Evolutionary conservation across 2,113 vertebrate species (phyloP).

Genomic region (Perccottus glenii): DNA sequence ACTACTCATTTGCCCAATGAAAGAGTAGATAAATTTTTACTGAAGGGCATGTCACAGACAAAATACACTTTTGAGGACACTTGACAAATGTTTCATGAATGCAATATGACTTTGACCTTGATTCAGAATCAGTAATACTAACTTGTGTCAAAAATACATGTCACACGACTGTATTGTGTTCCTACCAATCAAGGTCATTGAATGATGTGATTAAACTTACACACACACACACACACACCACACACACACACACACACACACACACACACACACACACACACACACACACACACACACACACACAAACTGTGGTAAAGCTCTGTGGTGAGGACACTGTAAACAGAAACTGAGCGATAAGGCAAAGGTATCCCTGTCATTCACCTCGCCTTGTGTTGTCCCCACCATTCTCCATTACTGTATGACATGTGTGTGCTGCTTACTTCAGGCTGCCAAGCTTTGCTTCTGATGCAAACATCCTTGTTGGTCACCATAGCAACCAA

Average conservation of each 20-base stretch:
- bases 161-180: conserved; percentile 39
- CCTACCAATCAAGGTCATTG: conserved; percentile 55
- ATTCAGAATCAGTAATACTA: too few species aligned
- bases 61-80: conserved; percentile 61
- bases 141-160: too few species aligned
- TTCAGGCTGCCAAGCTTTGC: conserved; percentile 62
- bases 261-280: too few species aligned
- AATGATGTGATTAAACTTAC: conserved; percentile 35
- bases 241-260: too few species aligned
- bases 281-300: too few species aligned
- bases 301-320: background rate
- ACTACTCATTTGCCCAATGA: conserved; percentile 34
- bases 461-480: conserved; percentile 80
- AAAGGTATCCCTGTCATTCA: conserved; percentile 17
- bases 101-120: conserved; percentile 46
- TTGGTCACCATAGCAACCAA: conserved; percentile 81
- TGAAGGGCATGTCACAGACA: conserved; percentile 61
- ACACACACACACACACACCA: too few species aligned
- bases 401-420: conserved; percentile 33
- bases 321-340: conserved; percentile 20
- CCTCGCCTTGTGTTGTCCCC: conserved; percentile 24
- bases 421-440: conserved; percentile 42
- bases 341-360: conserved; percentile 12
- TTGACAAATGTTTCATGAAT: conserved; percentile 73
- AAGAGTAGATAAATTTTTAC: conserved; percentile 75